Base-by-base conservation (phyloP, 1,140 invertebrate species). In the Pseudomyrmex pallidus region DNA sequence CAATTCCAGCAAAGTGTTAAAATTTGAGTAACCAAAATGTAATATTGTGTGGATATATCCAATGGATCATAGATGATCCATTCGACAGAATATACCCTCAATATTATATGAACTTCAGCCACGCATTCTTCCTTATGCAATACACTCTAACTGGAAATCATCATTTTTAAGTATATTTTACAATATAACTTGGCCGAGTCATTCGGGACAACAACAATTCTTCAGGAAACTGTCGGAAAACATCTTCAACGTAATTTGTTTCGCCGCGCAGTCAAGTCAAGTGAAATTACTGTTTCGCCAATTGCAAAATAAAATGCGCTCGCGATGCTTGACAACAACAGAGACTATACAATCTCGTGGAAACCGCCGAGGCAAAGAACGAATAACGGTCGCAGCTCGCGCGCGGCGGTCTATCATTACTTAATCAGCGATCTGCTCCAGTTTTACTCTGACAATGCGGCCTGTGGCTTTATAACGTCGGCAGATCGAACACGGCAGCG, bases 371-470 rank as follows among this genome's bases (percentile, higher is more conserved):
- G 52, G 63, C 64, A 57, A 78, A 48, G 64, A 78, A 70, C 64
- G 64, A 59, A 57, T 70, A 70, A 68, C 64, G 76, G 62, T 77
- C 25, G 52, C 17, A 44, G 20, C 64, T 35, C 35, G 35, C 35
- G 35, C 20, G 10, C 20, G 25, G 74, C 66, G 44, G 52, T 57
- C 64, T 78, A 25, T 78, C 54, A 78, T 78, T 78, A 78, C 76
- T 78, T 78, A 78, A 78, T 78, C 76, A 78, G 54, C 35, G 54
- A 78, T 78, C 64, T 78, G 76, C 76, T 78, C 76, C 44, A 78
- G 76, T 78, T 78, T 68, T 35, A 35, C 35, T 52, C 54, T 54
- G 35, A 78, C 76, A 70, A 68, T 50, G 76, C 44, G 15, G 44
- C 76, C 76, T 35, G 35, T 57, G 52, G 35, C n/a, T 77, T 35